A percentile compares a stretch with the other conserved stretches of the same genome.
Evolutionary conservation across 2,113 vertebrate genomes (phyloP).

Genomic region (Herpailurus yagouaroundi): DNA sequence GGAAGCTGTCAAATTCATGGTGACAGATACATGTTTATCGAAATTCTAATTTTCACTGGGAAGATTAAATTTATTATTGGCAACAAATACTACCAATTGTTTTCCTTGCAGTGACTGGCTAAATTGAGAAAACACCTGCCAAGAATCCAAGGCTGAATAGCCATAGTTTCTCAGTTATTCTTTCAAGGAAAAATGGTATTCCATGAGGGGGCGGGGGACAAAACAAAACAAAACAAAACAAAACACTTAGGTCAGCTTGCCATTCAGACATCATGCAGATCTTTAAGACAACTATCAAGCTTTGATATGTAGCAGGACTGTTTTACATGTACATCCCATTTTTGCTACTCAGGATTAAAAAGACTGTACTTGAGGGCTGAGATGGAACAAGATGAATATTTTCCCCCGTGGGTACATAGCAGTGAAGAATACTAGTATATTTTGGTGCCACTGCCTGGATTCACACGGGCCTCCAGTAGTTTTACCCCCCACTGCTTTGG

Average conservation of each 20-base stretch:
- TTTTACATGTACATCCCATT: not conserved
- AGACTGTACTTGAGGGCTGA: not conserved
- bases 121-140: constrained; percentile 1
- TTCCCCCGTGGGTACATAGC: not conserved
- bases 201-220: not conserved
- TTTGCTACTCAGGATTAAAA: not conserved
- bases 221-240: not conserved
- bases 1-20: not conserved
- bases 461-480: not conserved
- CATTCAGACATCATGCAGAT: not conserved
- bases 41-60: constrained; percentile 16
- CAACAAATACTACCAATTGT: not conserved
- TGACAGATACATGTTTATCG: not conserved
- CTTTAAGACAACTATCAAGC: not conserved
- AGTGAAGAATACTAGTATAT: not conserved
- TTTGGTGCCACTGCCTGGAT: not conserved
- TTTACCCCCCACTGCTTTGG: not conserved
- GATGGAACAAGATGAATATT: not conserved
- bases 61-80: constrained; percentile 18
- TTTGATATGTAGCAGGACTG: not conserved
- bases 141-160: not conserved
- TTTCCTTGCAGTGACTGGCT: not conserved
- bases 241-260: not conserved
- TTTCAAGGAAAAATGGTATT: not conserved
- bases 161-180: not conserved